These are phyloP conservation scores for Eupleurogrammus muticus DNA, from an alignment of 2,797 vertebrate genomes.

Conservation along the genomic window DNA sequence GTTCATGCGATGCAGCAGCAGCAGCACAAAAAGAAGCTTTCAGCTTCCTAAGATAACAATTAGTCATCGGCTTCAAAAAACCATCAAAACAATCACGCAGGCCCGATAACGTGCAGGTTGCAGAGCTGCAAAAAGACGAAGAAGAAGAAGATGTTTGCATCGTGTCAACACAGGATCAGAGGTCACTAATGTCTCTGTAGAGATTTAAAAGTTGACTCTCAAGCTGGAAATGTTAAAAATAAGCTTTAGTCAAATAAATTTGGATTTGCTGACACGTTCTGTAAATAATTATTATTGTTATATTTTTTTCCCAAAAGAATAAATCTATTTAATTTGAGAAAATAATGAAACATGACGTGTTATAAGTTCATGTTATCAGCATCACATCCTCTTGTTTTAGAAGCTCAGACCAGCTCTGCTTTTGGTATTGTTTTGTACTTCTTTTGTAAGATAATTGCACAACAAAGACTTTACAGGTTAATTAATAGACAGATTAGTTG, in stretches of 20 bases:
- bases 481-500: too few species aligned
- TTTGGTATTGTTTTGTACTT: too few species aligned
- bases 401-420: too few species aligned
- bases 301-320: too few species aligned
- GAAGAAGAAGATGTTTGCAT: slow-evolving; percentile 2
- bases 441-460: too few species aligned
- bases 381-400: too few species aligned
- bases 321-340: too few species aligned
- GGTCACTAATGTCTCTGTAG: background rate
- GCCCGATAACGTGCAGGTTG: background rate
- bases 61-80: slow-evolving; percentile 37
- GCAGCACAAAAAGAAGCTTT: slow-evolving; percentile 10
- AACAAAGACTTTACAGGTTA: too few species aligned
- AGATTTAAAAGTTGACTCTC: background rate
- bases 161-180: slow-evolving; percentile 15
- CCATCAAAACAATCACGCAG: slow-evolving; percentile 32
- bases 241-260: background rate
- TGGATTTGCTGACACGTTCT: too few species aligned
- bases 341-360: too few species aligned
- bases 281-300: too few species aligned
- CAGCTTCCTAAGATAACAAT: slow-evolving; percentile 51
- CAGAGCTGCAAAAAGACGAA: background rate
- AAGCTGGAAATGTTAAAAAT: background rate
- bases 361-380: too few species aligned
- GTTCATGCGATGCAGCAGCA: slow-evolving; percentile 19